Conservation (phyloP, 2,797 vertebrate species). For the Anableps anableps region DNA sequence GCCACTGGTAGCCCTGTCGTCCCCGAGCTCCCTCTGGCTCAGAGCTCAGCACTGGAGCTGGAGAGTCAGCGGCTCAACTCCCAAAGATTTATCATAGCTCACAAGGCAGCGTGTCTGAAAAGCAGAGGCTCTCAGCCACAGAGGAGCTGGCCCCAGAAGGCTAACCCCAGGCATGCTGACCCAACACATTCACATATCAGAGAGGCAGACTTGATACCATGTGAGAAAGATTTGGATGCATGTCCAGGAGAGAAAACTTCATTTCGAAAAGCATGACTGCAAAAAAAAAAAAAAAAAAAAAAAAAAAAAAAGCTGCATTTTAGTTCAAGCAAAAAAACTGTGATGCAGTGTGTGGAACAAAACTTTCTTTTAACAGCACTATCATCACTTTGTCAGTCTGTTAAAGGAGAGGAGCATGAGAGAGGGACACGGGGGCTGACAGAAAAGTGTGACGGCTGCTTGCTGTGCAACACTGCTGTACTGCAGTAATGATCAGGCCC, state of each 20-base stretch:
- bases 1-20: slow-evolving; percentile 71
- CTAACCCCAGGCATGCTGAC: slow-evolving; percentile 71
- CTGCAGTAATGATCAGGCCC: slow-evolving; percentile 58
- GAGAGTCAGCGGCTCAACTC: slow-evolving; percentile 68
- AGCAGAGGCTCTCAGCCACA: slow-evolving; percentile 67
- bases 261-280: slow-evolving; percentile 40
- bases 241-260: slow-evolving; percentile 32
- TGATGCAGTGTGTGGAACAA: slow-evolving; percentile 30
- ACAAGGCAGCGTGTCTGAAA: slow-evolving; percentile 76
- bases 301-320: slow-evolving; percentile 30
- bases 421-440: slow-evolving; percentile 27
- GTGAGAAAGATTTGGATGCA: slow-evolving; percentile 52
- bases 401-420: slow-evolving; percentile 15
- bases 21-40: slow-evolving; percentile 77
- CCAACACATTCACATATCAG: slow-evolving; percentile 70
- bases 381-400: slow-evolving; percentile 19
- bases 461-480: slow-evolving; percentile 34
- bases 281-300: slow-evolving; percentile 16
- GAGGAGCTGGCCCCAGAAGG: slow-evolving; percentile 58
- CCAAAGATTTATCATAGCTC: slow-evolving; percentile 84
- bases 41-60: slow-evolving; percentile 70
- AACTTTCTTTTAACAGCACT: slow-evolving; percentile 34
- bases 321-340: slow-evolving; percentile 41
- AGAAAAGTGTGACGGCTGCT: slow-evolving; percentile 54
- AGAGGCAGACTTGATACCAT: slow-evolving; percentile 61